phyloP scores from a whole-genome alignment of 2,797 vertebrate species.

The Premnoplex brunnescens region DNA sequence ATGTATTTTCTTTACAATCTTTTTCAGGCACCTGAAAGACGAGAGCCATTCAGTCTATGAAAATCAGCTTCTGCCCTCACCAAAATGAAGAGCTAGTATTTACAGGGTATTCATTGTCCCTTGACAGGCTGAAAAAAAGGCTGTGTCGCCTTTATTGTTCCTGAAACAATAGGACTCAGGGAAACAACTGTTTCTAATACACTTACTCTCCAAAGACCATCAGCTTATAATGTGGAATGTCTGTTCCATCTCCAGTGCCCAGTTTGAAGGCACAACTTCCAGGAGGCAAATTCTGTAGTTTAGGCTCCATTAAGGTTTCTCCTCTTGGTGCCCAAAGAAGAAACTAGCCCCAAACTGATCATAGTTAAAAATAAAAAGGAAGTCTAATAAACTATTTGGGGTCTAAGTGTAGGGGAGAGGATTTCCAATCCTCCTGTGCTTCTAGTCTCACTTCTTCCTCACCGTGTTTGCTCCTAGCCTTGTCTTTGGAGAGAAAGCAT shows the following conservation, averaged over 20 bases:
- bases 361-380: neutral
- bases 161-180: neutral
- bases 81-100: neutral
- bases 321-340: neutral
- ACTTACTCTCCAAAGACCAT: neutral
- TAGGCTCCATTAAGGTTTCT: neutral
- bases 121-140: neutral
- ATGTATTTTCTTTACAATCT: neutral
- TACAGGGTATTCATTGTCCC: neutral
- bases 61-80: neutral
- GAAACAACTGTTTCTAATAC: neutral
- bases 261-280: neutral
- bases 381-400: neutral
- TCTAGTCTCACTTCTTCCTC: neutral
- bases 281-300: neutral
- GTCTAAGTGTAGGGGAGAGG: neutral
- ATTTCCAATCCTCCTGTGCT: neutral
- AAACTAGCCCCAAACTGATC: neutral
- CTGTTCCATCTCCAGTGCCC: neutral
- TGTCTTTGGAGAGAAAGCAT: neutral
- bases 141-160: neutral
- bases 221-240: neutral
- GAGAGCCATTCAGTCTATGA: neutral
- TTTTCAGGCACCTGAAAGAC: neutral
- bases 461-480: accelerated